phyloP scores from a whole-genome alignment of 2,888 invertebrate genomes.

The Noctua fimbriata region DNA sequence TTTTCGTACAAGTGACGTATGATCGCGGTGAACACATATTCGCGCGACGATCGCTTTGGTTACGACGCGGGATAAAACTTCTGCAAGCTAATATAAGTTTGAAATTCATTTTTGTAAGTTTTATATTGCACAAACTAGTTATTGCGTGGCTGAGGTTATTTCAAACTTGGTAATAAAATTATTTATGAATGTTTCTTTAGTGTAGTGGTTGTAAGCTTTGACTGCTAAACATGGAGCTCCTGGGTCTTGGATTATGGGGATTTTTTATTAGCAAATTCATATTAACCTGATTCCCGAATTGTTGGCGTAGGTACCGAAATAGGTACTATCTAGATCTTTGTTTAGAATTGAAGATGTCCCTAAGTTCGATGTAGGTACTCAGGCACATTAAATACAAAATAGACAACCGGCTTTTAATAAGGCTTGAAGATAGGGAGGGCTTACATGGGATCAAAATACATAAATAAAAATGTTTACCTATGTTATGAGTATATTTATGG shows the following conservation, averaged over 20 bases:
- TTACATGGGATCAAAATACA: conserved; percentile 9
- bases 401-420: neutral
- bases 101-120: conserved; percentile 26
- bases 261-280: neutral
- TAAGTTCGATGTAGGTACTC: neutral
- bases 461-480: neutral
- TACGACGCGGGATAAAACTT: conserved; percentile 21
- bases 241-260: neutral
- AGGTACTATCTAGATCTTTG: too few species aligned
- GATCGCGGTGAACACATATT: neutral
- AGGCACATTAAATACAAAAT: neutral
- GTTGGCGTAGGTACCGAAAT: too few species aligned
- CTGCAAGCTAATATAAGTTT: conserved; percentile 45
- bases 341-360: too few species aligned
- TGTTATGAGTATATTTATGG: neutral
- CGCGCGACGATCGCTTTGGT: neutral
- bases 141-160: conserved; percentile 19
- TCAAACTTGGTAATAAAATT: conserved; percentile 23
- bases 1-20: neutral
- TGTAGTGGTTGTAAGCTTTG: neutral
- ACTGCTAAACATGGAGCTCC: neutral
- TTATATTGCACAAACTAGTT: conserved; percentile 41
- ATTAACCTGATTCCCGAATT: too few species aligned
- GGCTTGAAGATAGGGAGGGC: neutral
- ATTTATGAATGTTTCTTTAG: neutral